Evolutionary conservation across 2,888 invertebrate species (phyloP).

Genomic region (Gymnosoma rotundatum): DNA sequence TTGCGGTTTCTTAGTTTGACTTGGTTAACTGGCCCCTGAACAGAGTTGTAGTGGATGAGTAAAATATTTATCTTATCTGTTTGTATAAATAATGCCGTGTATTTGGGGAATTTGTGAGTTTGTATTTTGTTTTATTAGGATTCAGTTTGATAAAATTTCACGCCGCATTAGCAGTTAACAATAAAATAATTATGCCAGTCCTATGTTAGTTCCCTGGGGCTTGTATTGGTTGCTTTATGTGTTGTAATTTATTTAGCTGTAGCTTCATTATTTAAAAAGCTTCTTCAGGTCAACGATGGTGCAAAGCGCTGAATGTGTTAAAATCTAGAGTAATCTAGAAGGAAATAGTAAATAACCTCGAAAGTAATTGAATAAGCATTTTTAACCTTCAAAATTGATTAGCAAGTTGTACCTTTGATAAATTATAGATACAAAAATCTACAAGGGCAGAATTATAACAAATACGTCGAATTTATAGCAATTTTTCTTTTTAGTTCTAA

Average conservation of each 20-base stretch:
- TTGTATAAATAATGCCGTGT: constrained; percentile 40
- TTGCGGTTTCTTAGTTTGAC: constrained; percentile 30
- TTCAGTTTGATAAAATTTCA: constrained; percentile 74
- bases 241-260: background rate
- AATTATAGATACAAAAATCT: too few relatives aligned
- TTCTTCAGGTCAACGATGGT: constrained; percentile 8
- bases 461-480: too few relatives aligned
- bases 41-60: constrained; percentile 1
- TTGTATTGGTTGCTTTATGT: background rate
- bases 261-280: constrained; percentile 66
- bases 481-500: too few relatives aligned
- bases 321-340: too few relatives aligned
- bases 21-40: constrained; percentile 20
- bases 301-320: too few relatives aligned
- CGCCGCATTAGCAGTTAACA: constrained; percentile 77
- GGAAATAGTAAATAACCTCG: too few relatives aligned
- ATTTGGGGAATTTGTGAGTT: background rate
- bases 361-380: too few relatives aligned
- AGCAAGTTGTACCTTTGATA: too few relatives aligned
- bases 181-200: constrained; percentile 75
- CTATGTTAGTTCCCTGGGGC: constrained; percentile 36
- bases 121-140: constrained; percentile 37
- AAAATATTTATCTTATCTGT: constrained; percentile 43
- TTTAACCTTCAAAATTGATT: too few relatives aligned
- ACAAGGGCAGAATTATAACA: too few relatives aligned